These are phyloP conservation scores for Crenichthys baileyi DNA, from an alignment of 2,797 vertebrate genomes.

Conservation along the genomic window DNA sequence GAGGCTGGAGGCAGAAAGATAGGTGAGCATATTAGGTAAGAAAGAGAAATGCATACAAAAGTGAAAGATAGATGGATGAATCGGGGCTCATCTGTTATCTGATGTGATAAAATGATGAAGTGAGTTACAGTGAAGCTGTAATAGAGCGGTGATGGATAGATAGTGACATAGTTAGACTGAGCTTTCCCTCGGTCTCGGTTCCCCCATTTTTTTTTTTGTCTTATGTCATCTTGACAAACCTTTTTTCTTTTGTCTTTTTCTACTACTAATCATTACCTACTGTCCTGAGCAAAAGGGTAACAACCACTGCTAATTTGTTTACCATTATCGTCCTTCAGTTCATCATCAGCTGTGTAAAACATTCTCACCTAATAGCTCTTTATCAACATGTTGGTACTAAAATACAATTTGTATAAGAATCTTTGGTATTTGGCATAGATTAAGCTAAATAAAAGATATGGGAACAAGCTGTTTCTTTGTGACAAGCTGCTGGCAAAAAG, in stretches of 20 bases:
- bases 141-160: conserved; percentile 48
- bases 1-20: conserved; percentile 37
- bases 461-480: neutral
- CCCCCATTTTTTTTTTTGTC: conserved; percentile 18
- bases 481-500: neutral
- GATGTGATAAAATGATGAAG: conserved; percentile 47
- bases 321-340: neutral
- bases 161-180: conserved; percentile 38
- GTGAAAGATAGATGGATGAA: conserved; percentile 49
- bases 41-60: conserved; percentile 26
- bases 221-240: neutral
- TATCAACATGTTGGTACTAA: neutral
- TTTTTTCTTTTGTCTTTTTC: neutral
- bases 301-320: neutral
- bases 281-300: neutral
- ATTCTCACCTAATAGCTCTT: neutral
- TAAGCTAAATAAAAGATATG: neutral
- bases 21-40: conserved; percentile 39
- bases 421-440: neutral
- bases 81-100: conserved; percentile 45
- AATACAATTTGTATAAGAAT: neutral
- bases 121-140: conserved; percentile 48
- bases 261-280: neutral
- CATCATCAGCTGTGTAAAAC: neutral
- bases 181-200: conserved; percentile 32